Percentiles rank a stretch among this genome's conserved stretches.
Evolutionary conservation across 1,140 invertebrate genomes (phyloP).

Genomic region (Drosophila melanica): DNA sequence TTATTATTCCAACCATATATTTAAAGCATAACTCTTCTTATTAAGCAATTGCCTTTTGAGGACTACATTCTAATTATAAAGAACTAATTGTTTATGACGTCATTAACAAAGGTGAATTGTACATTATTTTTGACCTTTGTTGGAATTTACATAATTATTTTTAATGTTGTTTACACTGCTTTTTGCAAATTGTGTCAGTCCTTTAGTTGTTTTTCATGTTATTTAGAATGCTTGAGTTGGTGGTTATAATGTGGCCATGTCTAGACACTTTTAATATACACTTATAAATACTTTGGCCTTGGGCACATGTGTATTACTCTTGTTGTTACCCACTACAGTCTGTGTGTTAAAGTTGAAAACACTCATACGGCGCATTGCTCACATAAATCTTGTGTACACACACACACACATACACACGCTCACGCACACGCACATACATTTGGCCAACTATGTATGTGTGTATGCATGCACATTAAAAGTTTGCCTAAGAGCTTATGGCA

Average conservation of each 20-base stretch:
- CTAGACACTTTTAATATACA: constrained; percentile 76
- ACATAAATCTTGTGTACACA: constrained; percentile 64
- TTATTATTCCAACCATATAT: too few species aligned
- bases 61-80: too few species aligned
- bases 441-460: constrained; percentile 36
- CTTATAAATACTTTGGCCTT: constrained; percentile 51
- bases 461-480: constrained; percentile 70
- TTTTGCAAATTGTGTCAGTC: constrained; percentile 24
- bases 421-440: not conserved
- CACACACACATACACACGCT: not conserved
- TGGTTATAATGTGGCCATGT: constrained; percentile 60
- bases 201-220: constrained; percentile 33
- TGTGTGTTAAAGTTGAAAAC: constrained; percentile 69
- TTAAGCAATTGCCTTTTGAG: too few species aligned
- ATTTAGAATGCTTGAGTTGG: constrained; percentile 51
- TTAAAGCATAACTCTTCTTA: too few species aligned
- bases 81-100: not conserved
- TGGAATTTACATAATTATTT: not conserved
- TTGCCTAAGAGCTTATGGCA: constrained; percentile 77
- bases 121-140: constrained; percentile 9
- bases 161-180: not conserved
- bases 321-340: constrained; percentile 25
- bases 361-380: constrained; percentile 63
- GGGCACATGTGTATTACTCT: constrained; percentile 16
- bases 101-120: constrained; percentile 19